Base-by-base conservation (phyloP, 2,888 invertebrate genomes). In the Agrochola lota region DNA sequence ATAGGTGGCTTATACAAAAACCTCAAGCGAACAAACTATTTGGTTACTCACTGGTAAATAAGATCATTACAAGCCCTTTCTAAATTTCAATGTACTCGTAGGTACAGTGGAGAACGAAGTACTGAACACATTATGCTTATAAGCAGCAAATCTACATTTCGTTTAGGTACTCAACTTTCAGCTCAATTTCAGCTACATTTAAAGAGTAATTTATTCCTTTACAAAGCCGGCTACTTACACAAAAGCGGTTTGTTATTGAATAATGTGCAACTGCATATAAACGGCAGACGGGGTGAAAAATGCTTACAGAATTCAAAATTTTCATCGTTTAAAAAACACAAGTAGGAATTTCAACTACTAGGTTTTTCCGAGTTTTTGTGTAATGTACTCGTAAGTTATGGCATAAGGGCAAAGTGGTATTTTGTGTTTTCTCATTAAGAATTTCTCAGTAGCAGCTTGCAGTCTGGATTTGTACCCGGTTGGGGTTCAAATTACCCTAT, bases 121-220 rank as follows among this genome's bases (percentile, higher is more conserved):
- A 35, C 60, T 69, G 23, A 49, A 26, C 12, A 55, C 4, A 26
- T 26, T 40, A 64, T 57, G 40, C 26, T 15, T 20, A 57, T 55
- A 30, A 59, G n/a, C 17, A 75, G 52, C 2, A 46, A 70, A 81
- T 70, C n/a, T 66, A 57, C 46, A 49, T 71, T 67, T 67, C n/a
- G 68, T 55, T 70, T 40, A 68, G 23, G 15, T 52, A 30, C 46
- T 8, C 26, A 66, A 70, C 40, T 62, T 76, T 60, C 35, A 46
- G 60, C 64, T 66, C 30, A 62, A 60, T 55, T 80, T 69, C 43
- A 26, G 59, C 15, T 40, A 46, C 12, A 30, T 69, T 74, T 59
- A 30, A 75, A 70, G 46, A 70, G 55, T 75, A 70, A 80, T 81
- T 80, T 81, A 81, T 80, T 81, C 60, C 15, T 66, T 46, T 76